Evolutionary conservation across 2,888 invertebrate species (phyloP), one percentile per base, ranked within the genome.

Genomic region (Leucania comma): DNA sequence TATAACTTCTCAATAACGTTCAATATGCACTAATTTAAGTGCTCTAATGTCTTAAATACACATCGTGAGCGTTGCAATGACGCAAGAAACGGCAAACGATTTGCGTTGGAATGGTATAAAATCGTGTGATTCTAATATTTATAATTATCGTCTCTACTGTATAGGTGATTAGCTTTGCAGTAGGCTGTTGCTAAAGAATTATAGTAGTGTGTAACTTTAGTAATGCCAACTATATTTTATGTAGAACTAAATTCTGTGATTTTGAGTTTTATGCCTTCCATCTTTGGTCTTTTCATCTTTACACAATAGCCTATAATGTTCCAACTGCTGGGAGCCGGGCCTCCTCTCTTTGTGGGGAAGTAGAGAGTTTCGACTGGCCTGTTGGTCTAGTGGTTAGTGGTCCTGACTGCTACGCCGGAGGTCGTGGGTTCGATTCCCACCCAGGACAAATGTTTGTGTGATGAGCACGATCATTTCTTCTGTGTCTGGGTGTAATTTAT

Each of bases 71-170:
- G 35, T 22, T 22, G 56, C 20, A 62, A 46, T 78, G 80, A 73
- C 48, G 80, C 54, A 80, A 79, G 54, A 29, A 57, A 38, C 24
- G 2, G 46, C 38, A 64, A 32, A 54, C 57, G 26, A 62, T 50
- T 70, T 46, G 26, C 35, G n/a, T 14, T n/a, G 42, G 59, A 60
- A 51, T 60, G 14, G n/a, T 66, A 73, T 63, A 79, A 82, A 82
- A 79, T 59, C 79, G 80, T 79, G 79, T 53, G 80, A 79, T 79
- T 57, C 58, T 46, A 75, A 68, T 76, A 29, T 68, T n/a, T 68
- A 1, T 76, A 61, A 66, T 82, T 68, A 79, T 66, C 48, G 46
- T 57, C 35, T 29, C 17, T 53, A 50, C 56, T 56, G 42, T 50
- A 61, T 64, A 57, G n/a, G n/a, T n/a, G n/a, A 20, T 58, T 56